phyloP scores from a whole-genome alignment of 2,797 vertebrate species.

The Eulemur albifrons region DNA sequence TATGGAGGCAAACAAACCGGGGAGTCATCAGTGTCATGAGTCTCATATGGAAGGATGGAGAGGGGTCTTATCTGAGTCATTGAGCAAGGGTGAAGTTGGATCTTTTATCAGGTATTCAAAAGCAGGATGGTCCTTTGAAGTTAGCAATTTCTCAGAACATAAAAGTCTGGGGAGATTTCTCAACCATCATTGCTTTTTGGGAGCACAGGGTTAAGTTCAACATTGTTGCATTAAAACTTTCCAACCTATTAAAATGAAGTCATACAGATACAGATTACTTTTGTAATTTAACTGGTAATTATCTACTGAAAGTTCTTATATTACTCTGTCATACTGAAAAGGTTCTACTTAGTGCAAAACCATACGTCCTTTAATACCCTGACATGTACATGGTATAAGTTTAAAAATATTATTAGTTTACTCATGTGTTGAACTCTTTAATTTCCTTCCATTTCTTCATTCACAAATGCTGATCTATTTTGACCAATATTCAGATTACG shows the following conservation, averaged over 20 bases:
- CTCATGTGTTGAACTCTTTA: background rate
- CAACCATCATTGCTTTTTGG: background rate
- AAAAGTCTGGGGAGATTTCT: background rate
- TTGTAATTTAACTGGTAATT: background rate
- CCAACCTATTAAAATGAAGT: background rate
- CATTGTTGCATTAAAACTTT: background rate
- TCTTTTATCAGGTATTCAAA: background rate
- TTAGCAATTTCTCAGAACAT: background rate
- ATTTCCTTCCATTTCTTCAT: slow-evolving; percentile 12
- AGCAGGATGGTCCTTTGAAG: background rate
- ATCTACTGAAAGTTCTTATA: background rate
- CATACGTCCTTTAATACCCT: background rate
- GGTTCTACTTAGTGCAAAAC: background rate
- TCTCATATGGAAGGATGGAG: background rate
- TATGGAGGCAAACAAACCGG: background rate
- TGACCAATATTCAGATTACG: background rate
- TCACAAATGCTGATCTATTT: background rate
- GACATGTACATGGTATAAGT: background rate
- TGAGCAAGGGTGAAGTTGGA: background rate
- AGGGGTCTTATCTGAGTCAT: background rate
- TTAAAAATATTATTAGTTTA: background rate
- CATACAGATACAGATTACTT: background rate
- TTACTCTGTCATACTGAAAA: background rate
- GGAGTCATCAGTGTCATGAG: background rate
- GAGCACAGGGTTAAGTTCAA: background rate